A percentile compares a stretch with the other conserved stretches of the same genome.
Conservation (phyloP, 1,140 invertebrate species). For the Galendromus occidentalis region DNA sequence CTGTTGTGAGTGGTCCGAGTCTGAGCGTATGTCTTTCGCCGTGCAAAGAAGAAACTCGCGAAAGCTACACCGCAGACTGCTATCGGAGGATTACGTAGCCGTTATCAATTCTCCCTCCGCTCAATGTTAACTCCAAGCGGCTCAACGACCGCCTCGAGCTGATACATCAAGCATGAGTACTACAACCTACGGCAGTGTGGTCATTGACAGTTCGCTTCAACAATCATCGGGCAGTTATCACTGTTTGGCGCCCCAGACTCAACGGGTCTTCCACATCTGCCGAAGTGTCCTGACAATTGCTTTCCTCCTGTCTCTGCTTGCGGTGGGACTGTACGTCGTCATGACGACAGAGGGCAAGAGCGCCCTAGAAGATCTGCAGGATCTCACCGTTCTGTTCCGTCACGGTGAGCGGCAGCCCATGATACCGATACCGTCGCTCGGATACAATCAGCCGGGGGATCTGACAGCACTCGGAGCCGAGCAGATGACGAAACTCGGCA, state of each 20-base stretch:
- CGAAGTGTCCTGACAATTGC: neutral
- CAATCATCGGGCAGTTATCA: too few relatives aligned
- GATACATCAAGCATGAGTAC: too few relatives aligned
- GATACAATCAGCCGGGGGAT: neutral
- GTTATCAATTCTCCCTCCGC: too few relatives aligned
- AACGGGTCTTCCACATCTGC: neutral
- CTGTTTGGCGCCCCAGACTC: neutral
- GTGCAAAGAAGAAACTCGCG: too few relatives aligned
- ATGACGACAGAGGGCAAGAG: neutral
- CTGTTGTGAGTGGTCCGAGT: too few relatives aligned
- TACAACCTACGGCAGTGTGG: too few relatives aligned
- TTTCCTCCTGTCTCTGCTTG: neutral
- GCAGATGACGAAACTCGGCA: neutral
- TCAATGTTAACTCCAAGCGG: too few relatives aligned
- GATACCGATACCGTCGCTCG: neutral
- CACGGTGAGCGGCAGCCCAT: neutral
- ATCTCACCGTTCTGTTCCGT: neutral
- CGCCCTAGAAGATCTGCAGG: neutral
- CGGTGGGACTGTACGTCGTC: neutral
- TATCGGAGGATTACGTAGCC: too few relatives aligned
- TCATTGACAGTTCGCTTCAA: too few relatives aligned
- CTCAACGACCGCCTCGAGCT: too few relatives aligned
- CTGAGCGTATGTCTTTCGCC: too few relatives aligned
- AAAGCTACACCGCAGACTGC: too few relatives aligned
- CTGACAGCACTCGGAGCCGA: neutral